These are phyloP conservation scores for Onychomys leucogaster DNA, from an alignment of 2,797 vertebrate species.

Conservation along the genomic window DNA sequence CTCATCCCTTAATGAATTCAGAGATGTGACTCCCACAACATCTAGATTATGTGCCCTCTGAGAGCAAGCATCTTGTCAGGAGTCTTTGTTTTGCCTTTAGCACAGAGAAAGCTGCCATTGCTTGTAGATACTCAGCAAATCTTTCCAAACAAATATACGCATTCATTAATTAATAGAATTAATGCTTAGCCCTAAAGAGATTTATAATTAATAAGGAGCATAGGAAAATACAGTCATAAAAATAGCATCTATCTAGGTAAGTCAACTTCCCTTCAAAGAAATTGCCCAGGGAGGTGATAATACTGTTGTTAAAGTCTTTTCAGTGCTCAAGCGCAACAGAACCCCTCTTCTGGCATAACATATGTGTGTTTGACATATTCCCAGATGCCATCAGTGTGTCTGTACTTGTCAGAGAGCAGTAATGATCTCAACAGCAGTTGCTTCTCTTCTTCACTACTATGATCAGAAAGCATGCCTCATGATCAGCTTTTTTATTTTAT, in stretches of 20 bases:
- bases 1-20: constrained; percentile 56
- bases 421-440: constrained; percentile 10
- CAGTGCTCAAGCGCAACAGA: not conserved
- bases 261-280: constrained; percentile 27
- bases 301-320: constrained; percentile 27
- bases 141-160: not conserved
- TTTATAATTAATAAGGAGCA: constrained; percentile 41
- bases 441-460: not conserved
- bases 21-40: not conserved
- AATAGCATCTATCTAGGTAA: constrained; percentile 36
- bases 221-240: constrained; percentile 44
- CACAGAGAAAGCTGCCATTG: not conserved
- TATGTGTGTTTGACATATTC: constrained; percentile 24
- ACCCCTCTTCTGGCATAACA: not conserved
- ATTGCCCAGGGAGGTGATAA: not conserved
- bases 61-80: not conserved
- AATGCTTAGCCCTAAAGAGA: constrained; percentile 39
- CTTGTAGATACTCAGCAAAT: not conserved
- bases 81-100: constrained; percentile 7
- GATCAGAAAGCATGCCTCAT: constrained; percentile 50
- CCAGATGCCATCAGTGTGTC: not conserved
- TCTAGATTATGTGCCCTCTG: not conserved
- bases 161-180: constrained; percentile 53
- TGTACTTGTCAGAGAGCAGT: not conserved
- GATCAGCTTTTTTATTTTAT: not conserved